Evolutionary conservation across 2,797 vertebrate genomes (phyloP).

Genomic region (Scarus forsteni): DNA sequence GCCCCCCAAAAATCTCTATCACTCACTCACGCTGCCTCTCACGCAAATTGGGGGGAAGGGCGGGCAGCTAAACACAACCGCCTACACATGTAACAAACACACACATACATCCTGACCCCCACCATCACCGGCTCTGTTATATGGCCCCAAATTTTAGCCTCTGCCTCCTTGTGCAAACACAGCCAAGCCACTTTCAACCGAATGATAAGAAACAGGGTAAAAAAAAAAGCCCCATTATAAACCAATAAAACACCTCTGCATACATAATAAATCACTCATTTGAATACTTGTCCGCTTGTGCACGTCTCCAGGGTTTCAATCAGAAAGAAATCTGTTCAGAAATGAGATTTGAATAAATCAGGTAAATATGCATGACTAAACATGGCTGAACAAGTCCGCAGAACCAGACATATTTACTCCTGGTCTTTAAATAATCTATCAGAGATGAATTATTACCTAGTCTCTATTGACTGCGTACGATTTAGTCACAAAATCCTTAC

Average conservation of each 20-base stretch:
- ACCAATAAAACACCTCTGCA: slow-evolving; percentile 33
- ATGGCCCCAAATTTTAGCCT: slow-evolving; percentile 30
- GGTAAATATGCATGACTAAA: slow-evolving; percentile 42
- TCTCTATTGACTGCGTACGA: slow-evolving; percentile 43
- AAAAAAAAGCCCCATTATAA: neutral
- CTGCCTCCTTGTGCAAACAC: slow-evolving; percentile 33
- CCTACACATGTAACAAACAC: slow-evolving; percentile 58
- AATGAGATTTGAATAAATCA: slow-evolving; percentile 33
- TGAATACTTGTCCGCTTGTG: slow-evolving; percentile 58
- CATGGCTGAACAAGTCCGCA: slow-evolving; percentile 21
- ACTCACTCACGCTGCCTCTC: slow-evolving; percentile 67
- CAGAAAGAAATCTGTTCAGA: slow-evolving; percentile 49
- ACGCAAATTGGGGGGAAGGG: slow-evolving; percentile 79
- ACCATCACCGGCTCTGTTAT: slow-evolving; percentile 13
- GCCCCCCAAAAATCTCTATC: slow-evolving; percentile 51
- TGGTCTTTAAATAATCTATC: slow-evolving; percentile 49
- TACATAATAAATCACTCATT: slow-evolving; percentile 47
- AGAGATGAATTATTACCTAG: slow-evolving; percentile 36
- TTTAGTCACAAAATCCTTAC: slow-evolving; percentile 44
- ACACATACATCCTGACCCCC: slow-evolving; percentile 38
- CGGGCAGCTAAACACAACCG: slow-evolving; percentile 40
- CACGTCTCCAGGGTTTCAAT: slow-evolving; percentile 20
- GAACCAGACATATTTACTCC: slow-evolving; percentile 46
- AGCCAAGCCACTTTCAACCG: slow-evolving; percentile 22
- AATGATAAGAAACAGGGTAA: slow-evolving; percentile 17